These are phyloP conservation scores for Electrona antarctica DNA, from an alignment of 2,113 vertebrate species.

Conservation along the genomic window DNA sequence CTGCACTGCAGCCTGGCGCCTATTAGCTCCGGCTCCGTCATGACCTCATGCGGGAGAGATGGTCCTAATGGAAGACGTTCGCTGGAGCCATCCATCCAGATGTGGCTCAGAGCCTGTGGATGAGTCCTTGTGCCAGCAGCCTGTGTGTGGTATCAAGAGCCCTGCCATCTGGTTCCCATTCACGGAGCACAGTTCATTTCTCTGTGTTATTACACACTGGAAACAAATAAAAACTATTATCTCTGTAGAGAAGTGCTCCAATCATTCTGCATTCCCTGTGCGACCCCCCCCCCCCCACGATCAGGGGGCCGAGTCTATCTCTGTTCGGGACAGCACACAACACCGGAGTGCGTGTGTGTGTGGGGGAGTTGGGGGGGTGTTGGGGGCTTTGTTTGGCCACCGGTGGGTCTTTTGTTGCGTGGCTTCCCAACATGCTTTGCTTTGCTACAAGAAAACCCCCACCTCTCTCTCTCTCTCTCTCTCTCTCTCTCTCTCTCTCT, in stretches of 20 bases:
- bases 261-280: conserved; percentile 4
- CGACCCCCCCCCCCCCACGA: neutral
- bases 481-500: conserved; percentile 14
- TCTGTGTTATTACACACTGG: conserved; percentile 71
- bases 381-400: conserved; percentile 51
- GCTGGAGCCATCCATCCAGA: conserved; percentile 60
- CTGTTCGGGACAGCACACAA: conserved; percentile 34
- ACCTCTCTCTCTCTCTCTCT: neutral
- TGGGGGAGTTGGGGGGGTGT: conserved; percentile 36
- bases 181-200: conserved; percentile 57
- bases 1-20: conserved; percentile 55
- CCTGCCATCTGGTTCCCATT: conserved; percentile 76
- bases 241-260: conserved; percentile 36
- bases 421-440: conserved; percentile 51
- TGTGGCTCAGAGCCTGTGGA: conserved; percentile 65
- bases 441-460: conserved; percentile 28
- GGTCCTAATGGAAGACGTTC: conserved; percentile 63
- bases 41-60: conserved; percentile 76
- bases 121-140: conserved; percentile 69
- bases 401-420: conserved; percentile 49
- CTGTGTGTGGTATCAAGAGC: conserved; percentile 75
- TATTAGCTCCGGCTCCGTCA: conserved; percentile 60
- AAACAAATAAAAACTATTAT: conserved; percentile 77
- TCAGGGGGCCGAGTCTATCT: conserved; percentile 23
- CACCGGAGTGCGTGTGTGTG: conserved; percentile 19